Evolutionary conservation across 2,113 vertebrate genomes (phyloP), one percentile per base, ranked within the genome.

Genomic region (Elephas maximus): DNA sequence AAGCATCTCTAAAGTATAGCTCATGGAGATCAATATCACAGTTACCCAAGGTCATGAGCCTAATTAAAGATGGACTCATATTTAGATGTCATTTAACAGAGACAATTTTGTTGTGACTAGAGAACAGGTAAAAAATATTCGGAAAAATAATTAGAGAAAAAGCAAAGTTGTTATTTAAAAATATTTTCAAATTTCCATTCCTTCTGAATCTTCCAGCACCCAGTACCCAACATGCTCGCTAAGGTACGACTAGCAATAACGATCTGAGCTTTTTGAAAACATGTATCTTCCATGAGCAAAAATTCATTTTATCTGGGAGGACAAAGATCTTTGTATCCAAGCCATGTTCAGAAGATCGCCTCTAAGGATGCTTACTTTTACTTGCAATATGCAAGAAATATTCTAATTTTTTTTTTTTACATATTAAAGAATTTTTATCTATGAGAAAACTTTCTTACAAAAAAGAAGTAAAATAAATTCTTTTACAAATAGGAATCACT

Each of bases 341-440:
- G 76, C 5, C 44, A 21, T 8, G 2, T 57, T 74, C 44, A 71
- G 28, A 94, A 94, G 82, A 33, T 79, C 4, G 60, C 26, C 48
- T 91, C 37, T 60, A 88, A 88, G 57, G 60, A 69, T 51, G 18
- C 33, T 23, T 62, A 21, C 7, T 73, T 65, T 65, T 86, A 94
- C 53, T 87, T 53, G 21, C 24, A 78, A 53, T 87, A 90, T 80
- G 97, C 41, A 10, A 57, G 79, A 88, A 84, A 92, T 57, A 57
- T 95, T 96, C 96, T 93, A 95, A 97, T 92, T 85, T 57, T 57
- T 65, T 57, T 86, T 78, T 93, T 53, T 71, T 92, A 90, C 80
- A 73, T 51, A 96, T 96, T 96, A 97, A 86, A 93, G 92, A 62
- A 88, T 10, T 95, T 97, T 96, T 94, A 65, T 96, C n/a, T 82